Evolutionary conservation across 2,113 vertebrate species (phyloP).

Genomic region (Melanostigma gelatinosum): DNA sequence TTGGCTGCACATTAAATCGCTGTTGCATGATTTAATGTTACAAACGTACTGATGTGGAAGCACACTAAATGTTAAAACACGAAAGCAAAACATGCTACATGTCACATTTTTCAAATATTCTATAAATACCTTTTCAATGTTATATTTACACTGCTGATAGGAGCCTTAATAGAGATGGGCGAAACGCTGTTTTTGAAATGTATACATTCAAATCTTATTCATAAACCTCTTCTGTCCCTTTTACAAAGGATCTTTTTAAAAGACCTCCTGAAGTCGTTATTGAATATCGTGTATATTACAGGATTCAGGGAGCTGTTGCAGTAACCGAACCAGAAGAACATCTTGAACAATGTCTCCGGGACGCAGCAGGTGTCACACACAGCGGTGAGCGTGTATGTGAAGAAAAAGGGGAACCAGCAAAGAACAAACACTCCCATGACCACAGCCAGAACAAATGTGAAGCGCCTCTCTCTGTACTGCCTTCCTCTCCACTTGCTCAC

Average conservation of each 20-base stretch:
- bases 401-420: slow-evolving; percentile 98
- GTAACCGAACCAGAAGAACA: slow-evolving; percentile 97
- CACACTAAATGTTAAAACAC: slow-evolving; percentile 22
- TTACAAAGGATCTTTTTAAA: slow-evolving; percentile 94
- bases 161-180: not conserved
- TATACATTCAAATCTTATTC: not conserved
- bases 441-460: slow-evolving; percentile 87
- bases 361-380: slow-evolving; percentile 84
- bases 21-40: slow-evolving; percentile 29
- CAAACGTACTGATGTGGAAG: not conserved
- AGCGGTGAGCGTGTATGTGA: slow-evolving; percentile 91
- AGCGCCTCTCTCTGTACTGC: slow-evolving; percentile 91
- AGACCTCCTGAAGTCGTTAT: slow-evolving; percentile 91
- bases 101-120: slow-evolving; percentile 23
- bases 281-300: slow-evolving; percentile 94
- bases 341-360: slow-evolving; percentile 90
- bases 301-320: slow-evolving; percentile 92
- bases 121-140: slow-evolving; percentile 16
- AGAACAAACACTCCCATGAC: slow-evolving; percentile 95
- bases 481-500: slow-evolving; percentile 87
- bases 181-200: not conserved
- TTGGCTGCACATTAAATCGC: not conserved
- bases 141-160: slow-evolving; percentile 15
- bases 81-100: slow-evolving; percentile 2
- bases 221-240: slow-evolving; percentile 42